These are phyloP conservation scores for Merops nubicus DNA, from an alignment of 2,113 vertebrate genomes.

Conservation along the genomic window DNA sequence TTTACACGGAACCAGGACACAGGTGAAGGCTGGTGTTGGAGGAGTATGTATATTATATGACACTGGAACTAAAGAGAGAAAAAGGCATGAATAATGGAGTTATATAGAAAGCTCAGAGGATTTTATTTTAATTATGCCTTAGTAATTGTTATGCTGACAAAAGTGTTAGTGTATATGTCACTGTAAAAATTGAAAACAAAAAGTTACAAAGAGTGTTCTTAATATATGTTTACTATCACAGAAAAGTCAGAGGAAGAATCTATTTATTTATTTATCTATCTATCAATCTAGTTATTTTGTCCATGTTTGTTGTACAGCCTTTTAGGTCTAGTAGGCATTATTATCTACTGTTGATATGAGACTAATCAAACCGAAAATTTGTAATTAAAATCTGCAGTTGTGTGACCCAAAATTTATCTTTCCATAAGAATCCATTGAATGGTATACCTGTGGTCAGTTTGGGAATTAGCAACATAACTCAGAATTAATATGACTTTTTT, in stretches of 20 bases:
- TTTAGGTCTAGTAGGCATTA: not conserved
- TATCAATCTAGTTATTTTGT: not conserved
- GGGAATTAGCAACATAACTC: not conserved
- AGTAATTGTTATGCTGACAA: not conserved
- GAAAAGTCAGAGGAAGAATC: not conserved
- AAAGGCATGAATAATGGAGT: not conserved
- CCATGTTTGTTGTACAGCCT: not conserved
- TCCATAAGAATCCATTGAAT: not conserved
- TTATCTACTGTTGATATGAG: not conserved
- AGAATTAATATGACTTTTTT: not conserved
- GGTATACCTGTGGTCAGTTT: not conserved
- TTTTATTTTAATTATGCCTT: not conserved
- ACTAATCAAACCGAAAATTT: not conserved
- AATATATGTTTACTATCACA: not conserved
- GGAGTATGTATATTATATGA: not conserved
- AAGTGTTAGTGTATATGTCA: not conserved
- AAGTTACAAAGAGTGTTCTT: not conserved
- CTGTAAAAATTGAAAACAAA: not conserved
- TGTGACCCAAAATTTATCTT: not conserved
- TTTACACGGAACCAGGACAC: too few species aligned
- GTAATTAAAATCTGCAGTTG: not conserved
- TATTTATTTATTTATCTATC: not conserved
- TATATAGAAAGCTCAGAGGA: not conserved
- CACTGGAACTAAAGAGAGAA: not conserved
- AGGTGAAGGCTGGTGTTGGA: not conserved